These are phyloP conservation scores for Microplitis mediator DNA, from an alignment of 1,140 invertebrate species.

Conservation along the genomic window DNA sequence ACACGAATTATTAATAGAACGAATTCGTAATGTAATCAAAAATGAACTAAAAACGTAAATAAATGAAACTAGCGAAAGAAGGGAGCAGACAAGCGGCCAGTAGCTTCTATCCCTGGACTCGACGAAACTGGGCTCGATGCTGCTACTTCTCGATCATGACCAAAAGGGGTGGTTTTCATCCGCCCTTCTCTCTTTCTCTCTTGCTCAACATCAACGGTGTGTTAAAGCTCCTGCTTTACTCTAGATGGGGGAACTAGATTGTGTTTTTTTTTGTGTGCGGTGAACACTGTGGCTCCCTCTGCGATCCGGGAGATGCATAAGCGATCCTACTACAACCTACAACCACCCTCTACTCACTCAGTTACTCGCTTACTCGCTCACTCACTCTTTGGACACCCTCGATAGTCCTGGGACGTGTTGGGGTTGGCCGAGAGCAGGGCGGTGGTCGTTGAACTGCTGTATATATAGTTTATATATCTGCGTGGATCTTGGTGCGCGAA, in stretches of 20 bases:
- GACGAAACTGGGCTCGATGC: constrained; percentile 46
- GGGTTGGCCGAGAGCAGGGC: constrained; percentile 58
- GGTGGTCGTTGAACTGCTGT: constrained; percentile 61
- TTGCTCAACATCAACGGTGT: constrained; percentile 5
- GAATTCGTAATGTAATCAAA: constrained; percentile 47
- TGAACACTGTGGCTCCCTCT: constrained; percentile 17
- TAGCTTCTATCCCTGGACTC: constrained; percentile 59
- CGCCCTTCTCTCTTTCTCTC: constrained; percentile 8
- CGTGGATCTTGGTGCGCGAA: constrained; percentile 51
- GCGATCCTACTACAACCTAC: constrained; percentile 7
- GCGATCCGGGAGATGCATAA: constrained; percentile 20
- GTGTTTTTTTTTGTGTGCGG: constrained; percentile 1
- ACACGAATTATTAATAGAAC: constrained; percentile 33
- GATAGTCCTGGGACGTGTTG: constrained; percentile 26
- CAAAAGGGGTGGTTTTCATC: constrained; percentile 20
- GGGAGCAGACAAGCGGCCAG: constrained; percentile 60
- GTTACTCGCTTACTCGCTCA: too few species aligned
- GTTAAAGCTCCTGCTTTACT: too few species aligned
- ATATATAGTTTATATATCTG: constrained; percentile 50
- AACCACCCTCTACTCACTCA: background rate
- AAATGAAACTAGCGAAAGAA: constrained; percentile 63
- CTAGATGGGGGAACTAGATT: too few species aligned
- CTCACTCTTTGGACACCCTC: background rate
- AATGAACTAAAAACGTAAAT: constrained; percentile 57
- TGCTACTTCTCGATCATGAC: constrained; percentile 29